phyloP scores from a whole-genome alignment of 2,113 vertebrate species.

The Symphodus melops region DNA sequence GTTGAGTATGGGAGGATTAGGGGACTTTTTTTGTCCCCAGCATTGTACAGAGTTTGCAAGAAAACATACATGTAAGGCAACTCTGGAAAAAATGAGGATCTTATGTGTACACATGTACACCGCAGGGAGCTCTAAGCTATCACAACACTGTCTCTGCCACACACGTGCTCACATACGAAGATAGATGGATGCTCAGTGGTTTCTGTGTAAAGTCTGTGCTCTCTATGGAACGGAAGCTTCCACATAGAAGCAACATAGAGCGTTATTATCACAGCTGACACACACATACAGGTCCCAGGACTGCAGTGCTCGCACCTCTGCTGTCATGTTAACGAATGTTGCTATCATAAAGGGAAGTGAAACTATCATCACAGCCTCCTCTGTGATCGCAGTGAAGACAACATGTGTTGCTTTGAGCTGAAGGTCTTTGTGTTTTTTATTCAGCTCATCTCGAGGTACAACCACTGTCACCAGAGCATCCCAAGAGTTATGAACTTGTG shows the following conservation, averaged over 20 bases:
- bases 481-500: slow-evolving; percentile 1
- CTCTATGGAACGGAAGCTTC: slow-evolving; percentile 57
- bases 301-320: slow-evolving; percentile 38
- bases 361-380: slow-evolving; percentile 41
- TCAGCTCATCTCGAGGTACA: background rate
- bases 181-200: slow-evolving; percentile 50
- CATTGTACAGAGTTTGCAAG: slow-evolving; percentile 14
- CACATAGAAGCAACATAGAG: slow-evolving; percentile 6
- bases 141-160: slow-evolving; percentile 45
- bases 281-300: slow-evolving; percentile 54
- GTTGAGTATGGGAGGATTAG: slow-evolving; percentile 20
- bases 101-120: slow-evolving; percentile 41
- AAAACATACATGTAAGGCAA: slow-evolving; percentile 18
- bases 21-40: slow-evolving; percentile 4
- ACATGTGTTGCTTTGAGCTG: slow-evolving; percentile 13
- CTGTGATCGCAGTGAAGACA: background rate
- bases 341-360: slow-evolving; percentile 54
- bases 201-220: slow-evolving; percentile 50
- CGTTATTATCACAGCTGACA: slow-evolving; percentile 43
- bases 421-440: slow-evolving; percentile 26
- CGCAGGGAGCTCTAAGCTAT: slow-evolving; percentile 65
- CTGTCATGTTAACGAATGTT: slow-evolving; percentile 68
- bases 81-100: slow-evolving; percentile 42
- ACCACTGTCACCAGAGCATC: background rate
- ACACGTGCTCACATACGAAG: slow-evolving; percentile 24